Evolutionary conservation across 1,140 invertebrate genomes (phyloP), one percentile per base, ranked within the genome.

Genomic region (Drosophila paulistorum): DNA sequence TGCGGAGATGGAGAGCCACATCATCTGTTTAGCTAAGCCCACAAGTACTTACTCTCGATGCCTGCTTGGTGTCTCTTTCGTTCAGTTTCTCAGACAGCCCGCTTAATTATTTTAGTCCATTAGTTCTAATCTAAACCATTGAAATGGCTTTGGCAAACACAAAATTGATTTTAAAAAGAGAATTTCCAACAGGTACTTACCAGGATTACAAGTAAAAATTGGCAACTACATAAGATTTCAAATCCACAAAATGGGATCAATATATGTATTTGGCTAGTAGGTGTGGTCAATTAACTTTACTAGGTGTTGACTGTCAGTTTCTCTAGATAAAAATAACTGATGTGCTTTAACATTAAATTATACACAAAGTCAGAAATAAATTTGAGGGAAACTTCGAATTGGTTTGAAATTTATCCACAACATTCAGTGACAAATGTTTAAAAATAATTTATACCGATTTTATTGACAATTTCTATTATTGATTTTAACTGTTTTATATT

Each of bases 61-160:
- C 75, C 69, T 71, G 78, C 74, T 74, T 57, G 67, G 41, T 61
- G 55, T 65, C 69, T 64, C 33, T 63, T 37, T 26, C 10, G 5
- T 42, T 66, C 71, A 60, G 7, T 23, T 5, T 51, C 45, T 20
- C 45, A 10, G 17, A 67, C 48, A 64, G 79, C 67, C 83, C 55
- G 69, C 70, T 77, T 87, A 87, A 87, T 89, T 87, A 87, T 89
- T 89, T 87, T 83, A 71, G 51, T 57, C 77, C 68, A 83, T 87
- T 87, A 89, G 63, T 77, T 77, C 55, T 89, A 83, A 89, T 79
- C 79, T 73, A 55, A 42, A 51, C 62, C 75, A 63, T 72, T 75
- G 77, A 68, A 69, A 51, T 78, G 76, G 67, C 63, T 77, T 70
- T 59, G n/a, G 60, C 42, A 14, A 33, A 42, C 45, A 76, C 14